Conservation (phyloP, 2,888 invertebrate genomes). For the Orgyia antiqua region DNA sequence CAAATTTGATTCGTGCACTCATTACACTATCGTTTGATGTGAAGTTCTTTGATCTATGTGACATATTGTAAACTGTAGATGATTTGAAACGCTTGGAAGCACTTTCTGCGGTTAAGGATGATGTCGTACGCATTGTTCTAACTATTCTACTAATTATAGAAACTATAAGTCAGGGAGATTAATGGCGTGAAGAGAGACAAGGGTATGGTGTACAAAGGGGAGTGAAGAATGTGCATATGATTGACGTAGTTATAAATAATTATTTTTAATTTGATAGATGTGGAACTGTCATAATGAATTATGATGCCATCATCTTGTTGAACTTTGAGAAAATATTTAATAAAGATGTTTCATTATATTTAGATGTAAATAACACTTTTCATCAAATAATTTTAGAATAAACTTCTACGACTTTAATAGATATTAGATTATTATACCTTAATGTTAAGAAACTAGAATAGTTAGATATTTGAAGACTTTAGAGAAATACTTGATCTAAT, state of each 20-base stretch:
- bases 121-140: constrained; percentile 43
- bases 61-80: constrained; percentile 66
- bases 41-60: constrained; percentile 65
- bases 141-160: constrained; percentile 60
- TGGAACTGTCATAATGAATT: constrained; percentile 22
- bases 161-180: constrained; percentile 39
- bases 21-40: constrained; percentile 61
- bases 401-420: no score
- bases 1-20: constrained; percentile 24
- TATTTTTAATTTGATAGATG: constrained; percentile 30
- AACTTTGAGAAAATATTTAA: no score
- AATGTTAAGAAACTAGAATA: no score
- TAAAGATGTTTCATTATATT: no score
- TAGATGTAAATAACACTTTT: no score
- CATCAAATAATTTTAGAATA: no score
- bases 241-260: constrained; percentile 33
- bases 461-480: no score
- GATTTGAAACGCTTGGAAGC: constrained; percentile 56
- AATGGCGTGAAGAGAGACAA: constrained; percentile 55
- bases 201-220: constrained; percentile 30
- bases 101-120: constrained; percentile 41
- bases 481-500: no score
- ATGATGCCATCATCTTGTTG: constrained; percentile 12
- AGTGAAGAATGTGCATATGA: constrained; percentile 34
- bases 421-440: no score